Evolutionary conservation across 1,140 invertebrate genomes (phyloP), one percentile per base, ranked within the genome.

Genomic region (Cylas formicarius): DNA sequence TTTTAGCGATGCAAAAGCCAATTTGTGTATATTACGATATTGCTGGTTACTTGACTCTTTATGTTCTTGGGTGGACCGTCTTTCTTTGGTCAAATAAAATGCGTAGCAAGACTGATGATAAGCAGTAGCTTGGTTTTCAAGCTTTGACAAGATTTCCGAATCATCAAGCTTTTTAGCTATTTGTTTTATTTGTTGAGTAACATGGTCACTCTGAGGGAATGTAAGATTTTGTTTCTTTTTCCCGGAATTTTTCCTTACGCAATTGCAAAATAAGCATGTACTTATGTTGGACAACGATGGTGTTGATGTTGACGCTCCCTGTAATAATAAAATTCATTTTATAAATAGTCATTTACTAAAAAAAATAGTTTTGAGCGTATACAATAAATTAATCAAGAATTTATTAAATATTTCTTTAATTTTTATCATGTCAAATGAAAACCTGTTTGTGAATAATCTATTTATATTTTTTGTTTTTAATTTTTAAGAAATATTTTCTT

Each of bases 211-310:
- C 13, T 47, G 9, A 41, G 44, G 44, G 36, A 40, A 32, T 26
- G 16, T 40, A 47, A 47, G 37, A 47, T 41, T 47, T 9, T 26
- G n/a, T 26, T 17, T 20, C 17, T 41, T 29, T 22, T 33, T 48
- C 6, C 28, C 45, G 35, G 11, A 22, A 32, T 21, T 42, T 42
- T 48, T 42, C 35, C 26, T 11, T 24, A 3, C 20, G 27, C 17
- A 36, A 9, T 48, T 36, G 26, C 20, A 48, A 42, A 48, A 48
- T 4, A 42, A 19, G 28, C 38, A 48, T n/a, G 28, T 48, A n/a
- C 24, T 33, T 42, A 14, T 41, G 20, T 17, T 48, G n/a, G 26
- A 42, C 21, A 20, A 26, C 11, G 2, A 44, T 32, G 13, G 28
- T 31, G n/a, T n/a, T n/a, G n/a, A n/a, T n/a, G n/a, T n/a, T n/a